Base-by-base conservation (phyloP, 1,140 invertebrate species). In the Drosophila pallidifrons region DNA sequence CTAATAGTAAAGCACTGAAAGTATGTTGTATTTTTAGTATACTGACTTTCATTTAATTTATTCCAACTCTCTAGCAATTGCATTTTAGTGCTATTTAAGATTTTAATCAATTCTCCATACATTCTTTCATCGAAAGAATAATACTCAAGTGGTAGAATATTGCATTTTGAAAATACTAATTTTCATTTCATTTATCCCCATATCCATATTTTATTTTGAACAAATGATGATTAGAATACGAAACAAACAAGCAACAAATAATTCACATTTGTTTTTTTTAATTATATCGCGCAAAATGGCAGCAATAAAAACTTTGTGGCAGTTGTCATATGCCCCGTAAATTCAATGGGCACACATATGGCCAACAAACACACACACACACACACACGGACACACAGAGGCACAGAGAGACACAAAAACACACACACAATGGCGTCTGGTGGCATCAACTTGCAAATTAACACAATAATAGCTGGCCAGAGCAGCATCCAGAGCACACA, bases 221-320 rank as follows among this genome's bases (percentile, higher is more conserved):
- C n/a, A 15, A 16, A 30, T 47, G 66, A 60, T 47, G 64, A 79
- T 69, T 71, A 71, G 46, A 79, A 65, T 25, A 25, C 20, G 79
- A 61, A 75, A 65, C 75, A 51, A 58, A 73, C 81, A 83, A 85
- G 74, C 77, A 85, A 75, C 75, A 79, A 86, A 87, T 86, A 86
- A 86, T 86, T 79, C 65, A 65, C 76, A 86, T 86, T 25, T 86
- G 78, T 86, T 86, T 79, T 86, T 76, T 81, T 73, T 77, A 77
- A 74, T 69, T 77, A 77, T 75, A 38, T 52, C 72, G 55, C 63
- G 43, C 69, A 55, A 74, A 70, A 70, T 75, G 73, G 81, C 72
- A 81, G 79, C 75, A 79, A 80, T 87, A 81, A 71, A 79, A 86
- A 87, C 64, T 86, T 85, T 85, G 75, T 86, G 82, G 68, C 82